A percentile compares a stretch with the other conserved stretches of the same genome.
These are phyloP conservation scores for Theocolax elegans DNA, from an alignment of 1,140 invertebrate genomes.

Conservation along the genomic window DNA sequence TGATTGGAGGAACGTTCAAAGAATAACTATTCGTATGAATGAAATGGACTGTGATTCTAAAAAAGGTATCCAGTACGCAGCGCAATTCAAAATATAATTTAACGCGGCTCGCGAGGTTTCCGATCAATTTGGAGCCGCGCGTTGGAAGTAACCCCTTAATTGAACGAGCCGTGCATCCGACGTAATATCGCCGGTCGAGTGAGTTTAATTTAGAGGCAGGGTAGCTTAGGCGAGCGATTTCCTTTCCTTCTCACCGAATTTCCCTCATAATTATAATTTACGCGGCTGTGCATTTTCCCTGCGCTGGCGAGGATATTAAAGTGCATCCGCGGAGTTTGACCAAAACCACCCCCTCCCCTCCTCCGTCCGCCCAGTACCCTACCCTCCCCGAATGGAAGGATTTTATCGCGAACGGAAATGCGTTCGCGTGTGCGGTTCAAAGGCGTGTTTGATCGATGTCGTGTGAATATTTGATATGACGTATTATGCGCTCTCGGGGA, in stretches of 20 bases:
- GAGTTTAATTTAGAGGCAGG: conserved; percentile 34
- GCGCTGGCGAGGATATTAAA: background rate
- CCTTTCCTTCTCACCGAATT: conserved; percentile 15
- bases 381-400: too few species aligned
- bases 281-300: background rate
- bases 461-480: conserved; percentile 4
- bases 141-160: conserved; percentile 13
- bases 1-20: too few species aligned
- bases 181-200: conserved; percentile 24
- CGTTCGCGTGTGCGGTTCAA: background rate
- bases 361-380: background rate
- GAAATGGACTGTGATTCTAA: too few species aligned
- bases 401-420: background rate
- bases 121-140: conserved; percentile 5
- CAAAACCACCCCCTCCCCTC: background rate
- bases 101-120: too few species aligned
- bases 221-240: conserved; percentile 4
- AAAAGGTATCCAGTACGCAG: too few species aligned
- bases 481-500: background rate
- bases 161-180: background rate
- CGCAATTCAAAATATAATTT: too few species aligned
- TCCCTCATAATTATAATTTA: conserved; percentile 23
- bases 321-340: background rate
- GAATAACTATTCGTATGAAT: too few species aligned
- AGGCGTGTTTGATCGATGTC: conserved; percentile 13